phyloP scores from a whole-genome alignment of 1,140 invertebrate genomes.

The Lutraria rhynchaena region DNA sequence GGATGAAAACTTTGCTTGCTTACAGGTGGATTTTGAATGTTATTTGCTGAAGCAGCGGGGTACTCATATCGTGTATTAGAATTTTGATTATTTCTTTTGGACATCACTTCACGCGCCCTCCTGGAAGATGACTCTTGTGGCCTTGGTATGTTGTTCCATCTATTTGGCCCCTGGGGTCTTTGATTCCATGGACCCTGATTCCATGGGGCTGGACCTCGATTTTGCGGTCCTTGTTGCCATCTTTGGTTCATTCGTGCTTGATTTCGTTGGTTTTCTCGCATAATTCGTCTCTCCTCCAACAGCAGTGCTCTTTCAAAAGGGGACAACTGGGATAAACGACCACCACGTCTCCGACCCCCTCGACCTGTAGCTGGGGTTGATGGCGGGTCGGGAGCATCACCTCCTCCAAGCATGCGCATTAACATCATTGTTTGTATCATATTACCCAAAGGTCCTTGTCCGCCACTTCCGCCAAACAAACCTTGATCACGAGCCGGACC shows the following conservation, averaged over 20 bases:
- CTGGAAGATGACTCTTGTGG: too few species aligned
- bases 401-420: conserved; percentile 12
- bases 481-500: neutral
- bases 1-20: neutral
- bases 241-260: neutral
- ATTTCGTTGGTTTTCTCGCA: neutral
- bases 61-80: neutral
- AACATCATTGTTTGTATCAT: neutral
- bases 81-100: neutral
- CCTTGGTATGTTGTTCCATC: too few species aligned
- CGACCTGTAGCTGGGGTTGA: neutral
- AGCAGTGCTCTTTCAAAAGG: neutral
- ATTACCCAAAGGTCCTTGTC: neutral
- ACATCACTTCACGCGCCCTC: neutral
- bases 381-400: neutral
- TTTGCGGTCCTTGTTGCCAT: too few species aligned
- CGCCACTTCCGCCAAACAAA: neutral
- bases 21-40: conserved; percentile 1
- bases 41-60: too few species aligned
- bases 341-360: neutral
- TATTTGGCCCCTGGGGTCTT: too few species aligned
- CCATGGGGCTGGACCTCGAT: too few species aligned
- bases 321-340: neutral
- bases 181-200: too few species aligned
- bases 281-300: neutral